Percentiles rank a stretch among this genome's conserved stretches.
Evolutionary conservation across 2,113 vertebrate species (phyloP).

Genomic region (Octodon degus): DNA sequence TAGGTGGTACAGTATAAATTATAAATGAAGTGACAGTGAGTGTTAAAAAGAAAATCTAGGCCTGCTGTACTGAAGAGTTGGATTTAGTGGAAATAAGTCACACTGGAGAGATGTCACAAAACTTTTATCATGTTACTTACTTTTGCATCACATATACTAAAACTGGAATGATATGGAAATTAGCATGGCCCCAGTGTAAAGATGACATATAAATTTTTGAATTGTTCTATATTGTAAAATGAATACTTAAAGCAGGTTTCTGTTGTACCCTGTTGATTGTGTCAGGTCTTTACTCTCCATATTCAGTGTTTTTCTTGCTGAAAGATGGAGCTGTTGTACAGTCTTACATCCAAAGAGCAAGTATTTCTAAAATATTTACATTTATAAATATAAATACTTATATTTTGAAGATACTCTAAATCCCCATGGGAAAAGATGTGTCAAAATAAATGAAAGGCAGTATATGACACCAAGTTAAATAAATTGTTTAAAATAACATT

Average conservation of each 20-base stretch:
- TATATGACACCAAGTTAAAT: neutral
- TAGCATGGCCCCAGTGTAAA: neutral
- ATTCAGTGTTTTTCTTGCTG: too few relatives aligned
- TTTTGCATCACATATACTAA: neutral
- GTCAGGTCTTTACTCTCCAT: too few relatives aligned
- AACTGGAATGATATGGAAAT: neutral
- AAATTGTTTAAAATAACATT: neutral
- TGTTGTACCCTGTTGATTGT: too few relatives aligned
- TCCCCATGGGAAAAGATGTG: neutral
- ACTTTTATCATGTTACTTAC: neutral
- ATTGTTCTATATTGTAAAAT: neutral
- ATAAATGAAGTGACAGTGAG: neutral
- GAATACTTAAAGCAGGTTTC: neutral
- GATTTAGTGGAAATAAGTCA: conserved; percentile 34
- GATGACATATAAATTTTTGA: neutral
- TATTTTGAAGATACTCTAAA: neutral
- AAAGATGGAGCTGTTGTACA: neutral
- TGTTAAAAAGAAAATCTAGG: neutral
- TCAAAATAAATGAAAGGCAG: neutral
- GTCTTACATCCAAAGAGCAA: neutral
- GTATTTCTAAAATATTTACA: neutral
- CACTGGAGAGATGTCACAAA: neutral
- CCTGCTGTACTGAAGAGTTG: neutral
- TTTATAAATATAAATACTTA: too few relatives aligned
- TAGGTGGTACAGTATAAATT: neutral